Conservation (phyloP, 2,888 invertebrate genomes). For the Acleris sparsana region DNA sequence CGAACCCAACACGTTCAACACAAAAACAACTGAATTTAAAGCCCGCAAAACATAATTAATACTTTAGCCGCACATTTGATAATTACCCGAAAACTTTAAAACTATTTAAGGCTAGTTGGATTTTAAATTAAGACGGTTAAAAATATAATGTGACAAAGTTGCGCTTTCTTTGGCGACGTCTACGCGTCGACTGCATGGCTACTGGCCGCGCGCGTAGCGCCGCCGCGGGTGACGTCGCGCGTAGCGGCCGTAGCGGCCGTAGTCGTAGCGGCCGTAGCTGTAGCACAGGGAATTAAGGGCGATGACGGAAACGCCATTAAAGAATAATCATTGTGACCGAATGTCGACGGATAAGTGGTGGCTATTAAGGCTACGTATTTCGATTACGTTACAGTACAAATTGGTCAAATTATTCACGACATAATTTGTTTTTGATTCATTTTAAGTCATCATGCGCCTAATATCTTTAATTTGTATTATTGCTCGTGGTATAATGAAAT, state of each 20-base stretch:
- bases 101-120: too few species aligned
- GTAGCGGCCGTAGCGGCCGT: conserved; percentile 7
- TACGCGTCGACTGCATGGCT: conserved; percentile 28
- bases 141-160: conserved; percentile 17
- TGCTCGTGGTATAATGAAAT: too few species aligned
- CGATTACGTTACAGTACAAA: too few species aligned
- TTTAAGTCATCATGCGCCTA: too few species aligned
- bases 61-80: too few species aligned
- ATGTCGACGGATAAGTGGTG: too few species aligned
- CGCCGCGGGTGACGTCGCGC: conserved; percentile 13
- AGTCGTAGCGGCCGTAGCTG: conserved; percentile 20
- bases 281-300: conserved; percentile 5
- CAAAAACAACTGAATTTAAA: conserved; percentile 31
- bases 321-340: conserved; percentile 6
- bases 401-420: too few species aligned
- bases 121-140: not conserved
- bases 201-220: conserved; percentile 12
- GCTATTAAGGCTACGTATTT: too few species aligned
- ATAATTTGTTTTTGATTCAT: too few species aligned
- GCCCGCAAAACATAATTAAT: conserved; percentile 7
- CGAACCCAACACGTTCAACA: conserved; percentile 13
- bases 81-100: too few species aligned
- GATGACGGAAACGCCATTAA: conserved; percentile 23
- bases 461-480: too few species aligned
- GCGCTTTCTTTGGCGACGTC: conserved; percentile 24